Conservation (phyloP, 2,888 invertebrate genomes). For the Zaprionus lineosus region DNA sequence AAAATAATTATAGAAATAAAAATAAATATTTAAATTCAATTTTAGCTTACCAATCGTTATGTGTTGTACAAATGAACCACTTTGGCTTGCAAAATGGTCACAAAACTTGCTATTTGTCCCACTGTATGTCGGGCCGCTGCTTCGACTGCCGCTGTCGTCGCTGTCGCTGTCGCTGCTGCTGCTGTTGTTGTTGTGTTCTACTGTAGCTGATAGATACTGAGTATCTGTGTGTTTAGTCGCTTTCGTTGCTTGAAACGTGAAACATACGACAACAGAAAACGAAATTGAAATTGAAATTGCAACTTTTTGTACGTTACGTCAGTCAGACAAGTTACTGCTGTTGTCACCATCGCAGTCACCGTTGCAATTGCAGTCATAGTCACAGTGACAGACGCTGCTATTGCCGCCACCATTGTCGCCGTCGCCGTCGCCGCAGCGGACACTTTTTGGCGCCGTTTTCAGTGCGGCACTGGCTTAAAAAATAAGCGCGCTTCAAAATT, state of each 20-base stretch:
- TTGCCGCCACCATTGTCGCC: slow-evolving; percentile 4
- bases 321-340: slow-evolving; percentile 43
- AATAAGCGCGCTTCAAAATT: slow-evolving; percentile 27
- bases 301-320: slow-evolving; percentile 69
- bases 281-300: slow-evolving; percentile 53
- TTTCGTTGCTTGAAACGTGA: slow-evolving; percentile 79
- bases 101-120: slow-evolving; percentile 6
- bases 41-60: not conserved
- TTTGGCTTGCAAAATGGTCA: too few relatives aligned
- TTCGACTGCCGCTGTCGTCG: slow-evolving; percentile 30
- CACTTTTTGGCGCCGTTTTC: slow-evolving; percentile 68
- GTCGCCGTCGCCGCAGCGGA: slow-evolving; percentile 21
- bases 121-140: slow-evolving; percentile 40
- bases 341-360: slow-evolving; percentile 33
- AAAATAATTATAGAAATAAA: too few relatives aligned
- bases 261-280: slow-evolving; percentile 74
- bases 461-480: slow-evolving; percentile 26
- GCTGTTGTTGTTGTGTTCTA: slow-evolving; percentile 65
- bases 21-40: not conserved
- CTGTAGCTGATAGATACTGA: slow-evolving; percentile 76
- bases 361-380: slow-evolving; percentile 9
- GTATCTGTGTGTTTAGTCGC: slow-evolving; percentile 78
- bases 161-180: slow-evolving; percentile 23
- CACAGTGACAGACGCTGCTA: slow-evolving; percentile 9
- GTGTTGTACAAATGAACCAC: not conserved